Conservation (phyloP, 2,797 vertebrate species). For the Sebastes minor region DNA sequence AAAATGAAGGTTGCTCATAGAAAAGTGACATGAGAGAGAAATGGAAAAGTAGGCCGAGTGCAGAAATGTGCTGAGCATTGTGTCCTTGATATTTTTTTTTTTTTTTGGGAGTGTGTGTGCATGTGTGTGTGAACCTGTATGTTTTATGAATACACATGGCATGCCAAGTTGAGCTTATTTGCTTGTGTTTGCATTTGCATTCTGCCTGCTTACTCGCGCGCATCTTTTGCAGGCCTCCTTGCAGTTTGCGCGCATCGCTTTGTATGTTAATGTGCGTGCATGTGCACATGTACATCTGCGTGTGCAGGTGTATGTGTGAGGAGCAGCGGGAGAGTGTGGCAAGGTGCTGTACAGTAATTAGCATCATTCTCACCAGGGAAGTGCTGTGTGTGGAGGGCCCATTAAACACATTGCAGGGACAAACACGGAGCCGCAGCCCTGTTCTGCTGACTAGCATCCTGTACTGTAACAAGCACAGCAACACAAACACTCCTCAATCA, state of each 20-base stretch:
- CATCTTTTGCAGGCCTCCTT: constrained; percentile 22
- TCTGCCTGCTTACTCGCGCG: constrained; percentile 25
- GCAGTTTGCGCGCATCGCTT: background rate
- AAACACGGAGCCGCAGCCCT: constrained; percentile 48
- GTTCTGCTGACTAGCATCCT: constrained; percentile 71
- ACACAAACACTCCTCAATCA: constrained; percentile 59
- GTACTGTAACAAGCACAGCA: background rate
- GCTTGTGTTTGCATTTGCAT: constrained; percentile 35
- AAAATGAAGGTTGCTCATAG: background rate
- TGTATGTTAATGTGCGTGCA: background rate
- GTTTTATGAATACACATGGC: constrained; percentile 4
- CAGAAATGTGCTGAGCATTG: constrained; percentile 45
- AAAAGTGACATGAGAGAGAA: background rate
- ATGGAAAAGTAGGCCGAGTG: background rate
- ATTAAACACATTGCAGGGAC: constrained; percentile 74
- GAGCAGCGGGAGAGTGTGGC: constrained; percentile 35
- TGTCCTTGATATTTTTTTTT: background rate
- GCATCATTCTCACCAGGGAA: constrained; percentile 69
- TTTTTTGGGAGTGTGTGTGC: background rate
- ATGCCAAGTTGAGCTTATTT: constrained; percentile 22
- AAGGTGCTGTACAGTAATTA: constrained; percentile 74
- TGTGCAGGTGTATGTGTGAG: background rate
- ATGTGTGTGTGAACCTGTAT: background rate
- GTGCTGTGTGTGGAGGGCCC: constrained; percentile 55
- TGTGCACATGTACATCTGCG: background rate